phyloP scores from a whole-genome alignment of 2,797 vertebrate genomes.

The Triplophysa bombifrons region DNA sequence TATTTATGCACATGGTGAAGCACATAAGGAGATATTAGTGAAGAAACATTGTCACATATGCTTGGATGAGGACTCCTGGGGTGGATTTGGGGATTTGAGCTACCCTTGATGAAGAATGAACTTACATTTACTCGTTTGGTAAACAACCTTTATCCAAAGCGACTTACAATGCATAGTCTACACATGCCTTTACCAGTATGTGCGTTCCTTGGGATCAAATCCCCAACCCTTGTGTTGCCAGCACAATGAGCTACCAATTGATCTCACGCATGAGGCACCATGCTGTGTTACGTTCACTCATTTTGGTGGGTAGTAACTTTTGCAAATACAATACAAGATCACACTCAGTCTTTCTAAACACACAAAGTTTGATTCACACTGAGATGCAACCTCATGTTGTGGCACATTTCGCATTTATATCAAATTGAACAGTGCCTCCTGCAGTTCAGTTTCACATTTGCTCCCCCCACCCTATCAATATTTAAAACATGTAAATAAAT shows the following conservation, averaged over 20 bases:
- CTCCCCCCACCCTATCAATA: slow-evolving; percentile 58
- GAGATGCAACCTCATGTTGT: slow-evolving; percentile 37
- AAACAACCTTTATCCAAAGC: too few relatives aligned
- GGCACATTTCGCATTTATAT: slow-evolving; percentile 49
- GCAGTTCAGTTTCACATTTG: slow-evolving; percentile 58
- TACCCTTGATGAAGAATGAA: too few relatives aligned
- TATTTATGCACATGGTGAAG: slow-evolving; percentile 1
- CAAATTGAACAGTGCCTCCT: slow-evolving; percentile 55
- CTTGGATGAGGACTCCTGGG: too few relatives aligned
- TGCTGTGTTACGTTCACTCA: background rate
- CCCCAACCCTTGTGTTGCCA: too few relatives aligned
- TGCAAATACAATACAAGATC: background rate
- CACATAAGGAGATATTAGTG: background rate
- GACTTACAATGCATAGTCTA: too few relatives aligned
- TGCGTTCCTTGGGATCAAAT: too few relatives aligned
- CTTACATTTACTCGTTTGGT: too few relatives aligned
- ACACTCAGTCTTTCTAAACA: too few relatives aligned
- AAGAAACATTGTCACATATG: too few relatives aligned
- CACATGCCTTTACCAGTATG: too few relatives aligned
- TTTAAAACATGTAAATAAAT: slow-evolving; percentile 65
- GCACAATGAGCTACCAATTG: too few relatives aligned
- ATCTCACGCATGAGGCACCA: background rate
- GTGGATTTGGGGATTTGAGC: too few relatives aligned
- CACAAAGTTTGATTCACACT: slow-evolving; percentile 4
- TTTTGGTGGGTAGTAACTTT: background rate